phyloP scores from a whole-genome alignment of 64 coral and sea anemone genomes.

The Stichodactyla helianthus region DNA sequence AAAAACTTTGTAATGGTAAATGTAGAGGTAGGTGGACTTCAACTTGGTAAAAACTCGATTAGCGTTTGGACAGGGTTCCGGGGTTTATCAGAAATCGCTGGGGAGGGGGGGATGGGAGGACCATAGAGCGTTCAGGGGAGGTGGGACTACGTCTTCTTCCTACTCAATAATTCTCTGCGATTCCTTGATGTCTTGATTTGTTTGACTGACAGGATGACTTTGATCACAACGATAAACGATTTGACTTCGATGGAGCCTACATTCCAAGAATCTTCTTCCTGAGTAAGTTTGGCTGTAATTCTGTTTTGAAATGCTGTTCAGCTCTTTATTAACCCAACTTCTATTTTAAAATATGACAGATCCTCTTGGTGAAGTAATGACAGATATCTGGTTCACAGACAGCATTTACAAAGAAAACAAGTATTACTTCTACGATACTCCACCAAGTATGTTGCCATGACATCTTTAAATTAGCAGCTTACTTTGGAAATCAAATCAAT shows the following conservation, averaged over 20 bases:
- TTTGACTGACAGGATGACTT: slow-evolving; percentile 56
- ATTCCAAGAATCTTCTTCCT: slow-evolving; percentile 77
- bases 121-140: too few species aligned
- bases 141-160: not conserved
- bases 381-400: slow-evolving; percentile 51
- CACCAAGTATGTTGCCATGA: slow-evolving; percentile 33
- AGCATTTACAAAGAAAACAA: slow-evolving; percentile 76
- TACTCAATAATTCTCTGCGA: not conserved
- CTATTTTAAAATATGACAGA: slow-evolving; percentile 16
- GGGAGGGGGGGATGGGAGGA: too few species aligned
- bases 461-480: not conserved
- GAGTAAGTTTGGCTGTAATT: slow-evolving; percentile 18
- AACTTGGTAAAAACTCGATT: too few species aligned
- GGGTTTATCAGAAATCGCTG: too few species aligned
- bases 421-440: slow-evolving; percentile 78
- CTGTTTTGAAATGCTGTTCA: too few species aligned
- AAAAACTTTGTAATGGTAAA: slow-evolving; percentile 83
- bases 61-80: too few species aligned
- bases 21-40: slow-evolving; percentile 48
- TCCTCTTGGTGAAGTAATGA: slow-evolving; percentile 84
- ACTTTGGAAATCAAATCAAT: too few species aligned
- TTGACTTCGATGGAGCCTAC: slow-evolving; percentile 85
- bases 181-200: not conserved
- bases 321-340: too few species aligned
- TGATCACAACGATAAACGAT: slow-evolving; percentile 62